Evolutionary conservation across 2,888 invertebrate genomes (phyloP).

Genomic region (Eupithecia dodoneata): DNA sequence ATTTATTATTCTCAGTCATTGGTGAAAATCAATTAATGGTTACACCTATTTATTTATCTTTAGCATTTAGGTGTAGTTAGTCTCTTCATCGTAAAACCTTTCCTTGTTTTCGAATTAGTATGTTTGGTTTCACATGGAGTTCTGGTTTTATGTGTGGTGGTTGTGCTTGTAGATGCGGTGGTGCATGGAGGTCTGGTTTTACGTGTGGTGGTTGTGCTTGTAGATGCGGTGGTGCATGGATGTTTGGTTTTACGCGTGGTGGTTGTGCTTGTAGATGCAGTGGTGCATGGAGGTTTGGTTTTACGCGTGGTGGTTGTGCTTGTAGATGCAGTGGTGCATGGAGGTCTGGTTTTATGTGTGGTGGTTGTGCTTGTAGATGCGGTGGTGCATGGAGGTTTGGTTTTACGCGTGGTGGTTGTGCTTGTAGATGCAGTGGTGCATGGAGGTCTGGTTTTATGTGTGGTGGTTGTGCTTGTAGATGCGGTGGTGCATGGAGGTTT

Average conservation of each 20-base stretch:
- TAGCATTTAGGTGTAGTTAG: neutral
- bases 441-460: neutral
- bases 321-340: neutral
- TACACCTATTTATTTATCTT: neutral
- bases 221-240: neutral
- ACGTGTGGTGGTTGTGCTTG: neutral
- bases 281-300: neutral
- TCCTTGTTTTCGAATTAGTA: neutral
- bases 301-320: neutral
- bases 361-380: neutral
- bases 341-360: neutral
- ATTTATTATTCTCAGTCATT: neutral
- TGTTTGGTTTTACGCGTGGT: neutral
- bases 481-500: neutral
- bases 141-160: neutral
- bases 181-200: neutral
- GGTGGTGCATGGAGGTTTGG: neutral
- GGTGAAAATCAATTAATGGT: neutral
- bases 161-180: neutral
- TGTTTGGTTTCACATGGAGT: neutral
- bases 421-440: neutral
- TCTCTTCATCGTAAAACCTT: neutral
- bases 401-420: neutral
- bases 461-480: neutral
- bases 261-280: neutral